Base-by-base conservation (phyloP, 2,888 invertebrate genomes). In the Andricus curvator region DNA sequence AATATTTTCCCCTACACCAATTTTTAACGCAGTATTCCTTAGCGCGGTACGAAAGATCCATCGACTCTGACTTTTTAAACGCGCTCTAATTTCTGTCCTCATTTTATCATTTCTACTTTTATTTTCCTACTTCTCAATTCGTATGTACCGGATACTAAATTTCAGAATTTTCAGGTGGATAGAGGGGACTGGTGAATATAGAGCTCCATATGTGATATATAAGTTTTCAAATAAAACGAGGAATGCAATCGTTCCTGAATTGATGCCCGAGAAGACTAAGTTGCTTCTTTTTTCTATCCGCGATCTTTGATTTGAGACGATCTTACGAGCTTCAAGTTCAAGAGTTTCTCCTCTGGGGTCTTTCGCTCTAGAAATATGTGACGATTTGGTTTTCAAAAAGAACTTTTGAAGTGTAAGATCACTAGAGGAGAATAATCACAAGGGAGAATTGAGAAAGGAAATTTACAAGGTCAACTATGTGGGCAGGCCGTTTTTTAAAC, bases 271-370 rank as follows among this genome's bases (percentile, higher is more conserved):
- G 29, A 51, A 74, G 25, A 64, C 29, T 64, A 64, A 64, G 25
- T 17, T 64, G 22, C 62, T 64, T 64, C 56, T 17, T 51, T 25
- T 74, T 56, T 74, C 20, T 56, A 22, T 25, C 33, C 11, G 20
- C 74, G 22, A 44, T 37, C 4, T 70, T 48, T 68, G 3, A 68
- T 68, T 68, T 48, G n/a, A 33, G 20, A 56, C 33, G 56, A 56
- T 74, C 37, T 56, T 37, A 74, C 74, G 33, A 56, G 74, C 33
- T 74, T 74, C 1, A 51, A 51, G 77, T 80, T 29, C 33, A 80
- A 80, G 29, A 74, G 84, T 87, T 89, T 88, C 88, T 89, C 86
- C 88, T 87, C 88, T 88, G 87, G 82, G 1, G 84, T 87, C 86
- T 84, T 81, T 81, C 67, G 80, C 84, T 81, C 81, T 81, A 51